Conservation (phyloP, 2,113 vertebrate species). For the Archocentrus centrarchus region DNA sequence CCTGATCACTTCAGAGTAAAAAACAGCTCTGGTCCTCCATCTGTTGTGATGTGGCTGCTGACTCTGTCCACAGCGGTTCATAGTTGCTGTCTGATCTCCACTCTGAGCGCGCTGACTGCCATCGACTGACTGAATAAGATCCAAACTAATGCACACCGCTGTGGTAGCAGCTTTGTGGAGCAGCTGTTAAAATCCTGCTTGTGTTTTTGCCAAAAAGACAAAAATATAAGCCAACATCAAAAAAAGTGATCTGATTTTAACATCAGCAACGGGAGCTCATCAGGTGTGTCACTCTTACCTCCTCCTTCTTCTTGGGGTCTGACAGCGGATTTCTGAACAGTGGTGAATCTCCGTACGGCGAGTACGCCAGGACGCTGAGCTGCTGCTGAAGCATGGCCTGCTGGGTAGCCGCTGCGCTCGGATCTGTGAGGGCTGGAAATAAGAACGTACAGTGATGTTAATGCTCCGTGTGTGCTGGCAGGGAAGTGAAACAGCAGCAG, state of each 20-base stretch:
- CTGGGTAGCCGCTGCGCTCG: constrained; percentile 87
- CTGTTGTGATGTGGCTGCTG: no score
- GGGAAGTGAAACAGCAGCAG: background rate
- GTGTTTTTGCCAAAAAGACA: no score
- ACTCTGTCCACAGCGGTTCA: no score
- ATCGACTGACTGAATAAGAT: no score
- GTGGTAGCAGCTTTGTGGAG: no score
- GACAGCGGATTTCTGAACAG: constrained; percentile 96
- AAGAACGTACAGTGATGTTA: rapidly evolving
- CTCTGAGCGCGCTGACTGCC: no score
- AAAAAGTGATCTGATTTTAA: background rate
- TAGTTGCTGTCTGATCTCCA: no score
- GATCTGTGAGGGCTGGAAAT: constrained; percentile 87
- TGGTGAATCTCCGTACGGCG: constrained; percentile 93
- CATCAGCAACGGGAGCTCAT: background rate
- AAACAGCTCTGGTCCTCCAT: no score
- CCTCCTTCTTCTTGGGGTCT: constrained; percentile 96
- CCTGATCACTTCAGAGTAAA: no score
- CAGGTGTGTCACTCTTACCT: constrained; percentile 76
- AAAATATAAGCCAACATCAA: no score
- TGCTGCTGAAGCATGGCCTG: constrained; percentile 93
- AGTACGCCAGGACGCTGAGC: constrained; percentile 89
- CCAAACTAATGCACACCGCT: no score
- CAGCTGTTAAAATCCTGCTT: no score
- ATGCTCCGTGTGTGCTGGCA: rapidly evolving